Base-by-base conservation (phyloP, 2,113 vertebrate genomes). In the Corynorhinus townsendii region DNA sequence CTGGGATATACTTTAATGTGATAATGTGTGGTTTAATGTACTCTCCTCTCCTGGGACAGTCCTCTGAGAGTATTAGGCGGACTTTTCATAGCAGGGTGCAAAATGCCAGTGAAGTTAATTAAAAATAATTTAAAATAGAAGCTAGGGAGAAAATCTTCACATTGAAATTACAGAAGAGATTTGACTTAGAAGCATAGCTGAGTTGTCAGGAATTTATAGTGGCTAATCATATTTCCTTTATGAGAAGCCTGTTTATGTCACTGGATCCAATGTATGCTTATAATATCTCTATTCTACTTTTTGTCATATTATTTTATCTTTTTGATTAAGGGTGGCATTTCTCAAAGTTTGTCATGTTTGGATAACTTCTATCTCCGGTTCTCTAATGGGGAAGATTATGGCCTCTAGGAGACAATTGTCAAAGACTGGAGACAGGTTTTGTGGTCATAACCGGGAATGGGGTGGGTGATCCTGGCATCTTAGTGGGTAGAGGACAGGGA, bases 21-120 rank as follows among this genome's bases (percentile, higher is more conserved):
- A 97, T 97, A 97, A 97, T 97, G 95, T 97, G 95, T 97, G 97
- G 97, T 97, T 97, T 97, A 97, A 97, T 97, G 97, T 95, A 96
- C 86, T 97, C 75, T 86, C 86, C 33, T 96, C 97, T 97, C 97
- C 86, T 86, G 89, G 75, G 85, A 93, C 76, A 90, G 54, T 96
- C 33, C 91, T 96, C 56, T 97, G 54, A 90, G 97, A 96, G 81
- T 97, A 95, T 97, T 97, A 97, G 91, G 90, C 96, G 56, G 94
- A 81, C 52, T 97, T 97, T 98, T 97, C 56, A 96, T 96, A 97
- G 96, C 95, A 96, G 97, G 97, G 97, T 97, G 97, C 97, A 97
- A 97, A 97, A 97, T 97, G 96, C 97, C 92, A 94, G 95, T 96
- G 93, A 97, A 97, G 95, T 97, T 97, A 97, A 97, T 97, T 96